phyloP scores from a whole-genome alignment of 2,113 vertebrate species.

The Bothrops jararaca region DNA sequence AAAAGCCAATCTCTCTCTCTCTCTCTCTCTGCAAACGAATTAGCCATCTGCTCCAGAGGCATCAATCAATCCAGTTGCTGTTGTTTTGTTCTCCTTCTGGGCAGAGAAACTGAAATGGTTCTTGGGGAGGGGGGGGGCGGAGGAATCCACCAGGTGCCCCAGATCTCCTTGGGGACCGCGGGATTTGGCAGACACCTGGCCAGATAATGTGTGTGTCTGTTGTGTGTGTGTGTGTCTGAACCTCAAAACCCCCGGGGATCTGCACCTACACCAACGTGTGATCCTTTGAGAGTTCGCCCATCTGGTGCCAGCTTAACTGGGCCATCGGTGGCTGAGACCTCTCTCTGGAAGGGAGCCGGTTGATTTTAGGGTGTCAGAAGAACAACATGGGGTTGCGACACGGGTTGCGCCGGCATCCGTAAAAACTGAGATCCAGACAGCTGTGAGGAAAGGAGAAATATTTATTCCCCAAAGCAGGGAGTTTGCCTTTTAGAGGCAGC shows the following conservation, averaged over 20 bases:
- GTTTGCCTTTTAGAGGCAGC: background rate
- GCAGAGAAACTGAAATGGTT: background rate
- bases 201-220: background rate
- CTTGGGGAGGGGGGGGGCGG: fast-evolving
- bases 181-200: background rate
- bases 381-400: background rate
- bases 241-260: background rate
- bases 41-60: too few species aligned
- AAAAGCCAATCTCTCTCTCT: background rate
- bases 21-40: background rate
- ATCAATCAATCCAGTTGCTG: background rate
- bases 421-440: background rate
- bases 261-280: too few species aligned
- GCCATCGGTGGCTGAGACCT: fast-evolving
- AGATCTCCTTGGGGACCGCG: background rate
- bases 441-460: background rate
- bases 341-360: background rate
- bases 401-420: background rate
- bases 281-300: background rate
- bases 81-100: background rate
- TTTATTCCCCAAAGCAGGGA: background rate
- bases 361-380: background rate
- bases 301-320: background rate
- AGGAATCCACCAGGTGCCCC: background rate
- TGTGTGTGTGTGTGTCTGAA: background rate